Evolutionary conservation across 2,113 vertebrate species (phyloP), one percentile per base, ranked within the genome.

Genomic region (Bombycilla garrulus): DNA sequence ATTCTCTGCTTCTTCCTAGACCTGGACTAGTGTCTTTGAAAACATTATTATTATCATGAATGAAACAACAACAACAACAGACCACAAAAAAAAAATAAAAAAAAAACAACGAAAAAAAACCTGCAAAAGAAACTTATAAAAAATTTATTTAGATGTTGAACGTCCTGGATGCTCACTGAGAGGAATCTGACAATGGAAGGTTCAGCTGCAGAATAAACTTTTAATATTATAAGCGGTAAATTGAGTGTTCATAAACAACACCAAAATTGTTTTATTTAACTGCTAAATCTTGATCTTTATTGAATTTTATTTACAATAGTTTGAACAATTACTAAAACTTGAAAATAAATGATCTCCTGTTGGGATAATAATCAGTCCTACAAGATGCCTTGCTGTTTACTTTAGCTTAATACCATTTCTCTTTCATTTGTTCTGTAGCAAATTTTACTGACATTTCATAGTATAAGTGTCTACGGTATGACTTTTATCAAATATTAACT

Each of bases 371-470:
- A 90, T 93, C 90, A 93, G 26, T 95, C 42, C 28, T 92, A 67
- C 58, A 91, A 54, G 64, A 70, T 0, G 15, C 31, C 21, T 88
- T 56, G 16, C 54, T 92, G 36, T 90, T 95, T 96, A 89, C 36
- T 51, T 67, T 86, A 81, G 25, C 24, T 79, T 74, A 88, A 78
- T 70, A 36, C 66, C 0, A 93, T 95, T 86, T 93, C 26, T 81
- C 76, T 96, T 96, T 90, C 53, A 84, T 85, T 95, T 95, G 60
- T 81, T 48, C 62, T 72, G 22, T 71, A 77, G 71, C 13, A 86
- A 87, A 85, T 77, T 89, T 79, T 61, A 57, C 62, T 85, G 77
- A 74, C 33, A 60, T 88, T 93, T 95, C 36, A 79, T 66, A 90
- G 47, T 62, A n/a, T n/a, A 91, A 66, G 8, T 45, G 33, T 65